phyloP scores from a whole-genome alignment of 1,140 invertebrate genomes.

The Lasioglossum albipes region DNA sequence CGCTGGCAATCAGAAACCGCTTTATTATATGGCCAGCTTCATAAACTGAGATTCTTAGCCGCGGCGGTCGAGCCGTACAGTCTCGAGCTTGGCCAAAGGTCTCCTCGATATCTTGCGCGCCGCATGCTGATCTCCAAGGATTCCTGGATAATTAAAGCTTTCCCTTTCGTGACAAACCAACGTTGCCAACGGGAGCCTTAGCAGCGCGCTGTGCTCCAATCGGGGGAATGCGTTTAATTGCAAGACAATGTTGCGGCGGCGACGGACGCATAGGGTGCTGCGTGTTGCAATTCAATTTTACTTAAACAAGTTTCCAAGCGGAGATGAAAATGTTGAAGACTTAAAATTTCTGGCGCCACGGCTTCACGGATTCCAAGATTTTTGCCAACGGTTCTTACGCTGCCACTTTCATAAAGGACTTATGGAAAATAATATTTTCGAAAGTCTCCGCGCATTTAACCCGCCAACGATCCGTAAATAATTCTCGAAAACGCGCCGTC shows the following conservation, averaged over 20 bases:
- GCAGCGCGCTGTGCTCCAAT: background rate
- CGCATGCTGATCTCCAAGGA: constrained; percentile 13
- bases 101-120: constrained; percentile 3
- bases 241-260: too few species aligned
- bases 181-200: background rate
- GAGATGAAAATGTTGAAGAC: too few species aligned
- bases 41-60: constrained; percentile 3
- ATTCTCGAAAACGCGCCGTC: background rate
- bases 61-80: too few species aligned
- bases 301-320: too few species aligned
- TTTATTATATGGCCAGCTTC: constrained; percentile 10
- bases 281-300: too few species aligned
- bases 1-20: background rate
- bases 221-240: background rate
- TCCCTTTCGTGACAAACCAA: constrained; percentile 8
- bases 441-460: background rate
- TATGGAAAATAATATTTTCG: background rate
- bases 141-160: constrained; percentile 19
- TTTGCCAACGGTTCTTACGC: background rate
- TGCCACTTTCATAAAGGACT: background rate
- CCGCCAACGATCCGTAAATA: background rate
- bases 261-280: background rate
- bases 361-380: background rate
- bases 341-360: too few species aligned
- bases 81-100: background rate